Conservation (phyloP, 2,888 invertebrate species). For the Hesperia comma region DNA sequence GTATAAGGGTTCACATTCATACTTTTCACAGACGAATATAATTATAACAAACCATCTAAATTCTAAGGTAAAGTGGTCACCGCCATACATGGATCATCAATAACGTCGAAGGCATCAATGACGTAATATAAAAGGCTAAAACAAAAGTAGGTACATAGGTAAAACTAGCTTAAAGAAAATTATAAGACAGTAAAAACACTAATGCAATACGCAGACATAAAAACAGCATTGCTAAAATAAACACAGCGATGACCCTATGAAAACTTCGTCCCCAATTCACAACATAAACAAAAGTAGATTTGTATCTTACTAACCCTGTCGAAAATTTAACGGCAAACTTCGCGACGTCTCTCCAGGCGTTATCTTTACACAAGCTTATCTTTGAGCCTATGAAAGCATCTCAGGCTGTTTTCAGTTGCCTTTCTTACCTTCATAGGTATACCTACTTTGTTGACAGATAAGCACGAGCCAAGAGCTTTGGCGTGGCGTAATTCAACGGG, state of each 20-base stretch:
- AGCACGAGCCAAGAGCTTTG: slow-evolving; percentile 64
- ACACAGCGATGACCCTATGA: slow-evolving; percentile 48
- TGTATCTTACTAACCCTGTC: slow-evolving; percentile 33
- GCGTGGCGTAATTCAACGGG: slow-evolving; percentile 64
- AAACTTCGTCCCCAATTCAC: background rate
- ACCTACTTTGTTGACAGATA: slow-evolving; percentile 70
- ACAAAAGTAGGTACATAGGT: no score
- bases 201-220: no score
- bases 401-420: slow-evolving; percentile 47
- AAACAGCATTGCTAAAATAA: slow-evolving; percentile 39
- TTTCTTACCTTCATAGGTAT: slow-evolving; percentile 50
- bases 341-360: slow-evolving; percentile 38
- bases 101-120: no score
- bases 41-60: no score
- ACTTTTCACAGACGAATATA: no score
- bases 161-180: no score
- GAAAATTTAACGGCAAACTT: slow-evolving; percentile 41
- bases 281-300: slow-evolving; percentile 28
- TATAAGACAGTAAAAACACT: no score
- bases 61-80: no score
- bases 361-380: slow-evolving; percentile 39
- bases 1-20: no score
- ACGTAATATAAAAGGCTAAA: no score
- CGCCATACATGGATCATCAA: no score
- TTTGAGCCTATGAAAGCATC: slow-evolving; percentile 43